Evolutionary conservation across 2,113 vertebrate genomes (phyloP).

Genomic region (Albula goreensis): DNA sequence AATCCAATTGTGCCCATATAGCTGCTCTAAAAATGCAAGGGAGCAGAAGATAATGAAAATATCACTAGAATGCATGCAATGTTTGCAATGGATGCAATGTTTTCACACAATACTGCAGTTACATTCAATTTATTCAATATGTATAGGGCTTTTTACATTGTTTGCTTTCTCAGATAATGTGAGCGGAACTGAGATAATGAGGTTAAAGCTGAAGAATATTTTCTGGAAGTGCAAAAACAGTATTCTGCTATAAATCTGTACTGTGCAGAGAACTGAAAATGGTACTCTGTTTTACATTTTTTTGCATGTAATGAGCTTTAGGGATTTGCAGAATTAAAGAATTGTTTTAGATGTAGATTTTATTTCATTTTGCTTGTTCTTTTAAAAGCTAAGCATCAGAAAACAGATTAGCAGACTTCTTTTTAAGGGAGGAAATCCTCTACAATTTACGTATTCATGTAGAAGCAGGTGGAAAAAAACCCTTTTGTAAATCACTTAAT

Average conservation of each 20-base stretch:
- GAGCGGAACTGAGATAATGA: neutral
- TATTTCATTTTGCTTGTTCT: neutral
- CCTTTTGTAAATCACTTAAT: conserved; percentile 77
- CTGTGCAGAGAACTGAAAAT: neutral
- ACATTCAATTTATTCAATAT: neutral
- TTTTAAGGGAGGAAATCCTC: conserved; percentile 56
- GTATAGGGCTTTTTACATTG: neutral
- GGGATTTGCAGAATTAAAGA: neutral
- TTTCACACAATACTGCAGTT: neutral
- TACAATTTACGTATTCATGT: conserved; percentile 66
- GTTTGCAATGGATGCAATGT: neutral
- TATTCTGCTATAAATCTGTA: neutral
- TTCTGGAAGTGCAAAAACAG: neutral
- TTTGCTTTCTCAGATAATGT: neutral
- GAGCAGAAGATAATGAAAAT: neutral
- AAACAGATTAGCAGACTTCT: conserved; percentile 21
- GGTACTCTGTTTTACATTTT: neutral
- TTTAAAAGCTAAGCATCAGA: neutral
- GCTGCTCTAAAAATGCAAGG: neutral
- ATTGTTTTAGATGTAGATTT: neutral
- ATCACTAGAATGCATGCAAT: neutral
- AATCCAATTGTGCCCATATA: neutral
- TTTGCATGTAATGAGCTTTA: neutral
- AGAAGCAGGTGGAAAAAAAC: conserved; percentile 72
- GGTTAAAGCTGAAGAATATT: neutral